These are phyloP conservation scores for Paramormyrops hopkinsi DNA, from an alignment of 2,797 vertebrate species.

Conservation along the genomic window DNA sequence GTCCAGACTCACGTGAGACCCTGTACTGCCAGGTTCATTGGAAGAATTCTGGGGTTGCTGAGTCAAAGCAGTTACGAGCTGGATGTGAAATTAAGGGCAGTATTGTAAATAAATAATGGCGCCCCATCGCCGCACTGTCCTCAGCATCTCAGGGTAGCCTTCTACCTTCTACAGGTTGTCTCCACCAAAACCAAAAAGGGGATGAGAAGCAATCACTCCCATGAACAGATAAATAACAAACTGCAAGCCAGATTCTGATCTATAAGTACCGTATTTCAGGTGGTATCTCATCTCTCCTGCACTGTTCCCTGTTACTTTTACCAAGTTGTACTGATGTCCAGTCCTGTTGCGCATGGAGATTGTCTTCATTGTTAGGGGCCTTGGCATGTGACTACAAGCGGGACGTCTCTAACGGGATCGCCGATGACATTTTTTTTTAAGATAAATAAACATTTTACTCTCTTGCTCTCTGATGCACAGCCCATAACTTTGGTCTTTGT, in stretches of 20 bases:
- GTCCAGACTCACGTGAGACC: not conserved
- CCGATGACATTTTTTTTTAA: not conserved
- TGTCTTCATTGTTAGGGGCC: not conserved
- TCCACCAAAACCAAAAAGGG: not conserved
- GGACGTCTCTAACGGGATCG: not conserved
- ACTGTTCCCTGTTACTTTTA: not conserved
- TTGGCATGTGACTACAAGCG: not conserved
- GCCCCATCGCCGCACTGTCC: not conserved
- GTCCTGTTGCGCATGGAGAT: not conserved
- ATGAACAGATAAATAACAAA: not conserved
- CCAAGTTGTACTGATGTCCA: not conserved
- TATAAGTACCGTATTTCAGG: not conserved
- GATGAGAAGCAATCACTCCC: not conserved
- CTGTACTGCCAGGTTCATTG: constrained; percentile 1
- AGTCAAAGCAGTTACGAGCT: constrained; percentile 28
- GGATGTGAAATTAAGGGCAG: constrained; percentile 36
- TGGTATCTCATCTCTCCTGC: not conserved
- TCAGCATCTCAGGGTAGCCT: constrained; percentile 26
- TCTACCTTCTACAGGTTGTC: constrained; percentile 21
- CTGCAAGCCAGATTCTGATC: not conserved
- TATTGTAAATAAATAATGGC: constrained; percentile 41
- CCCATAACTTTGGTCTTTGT: not conserved
- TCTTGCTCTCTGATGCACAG: not conserved
- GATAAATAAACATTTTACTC: not conserved
- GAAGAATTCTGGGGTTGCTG: constrained; percentile 35